Base-by-base conservation (phyloP, 2,797 vertebrate species). In the Prionace glauca region DNA sequence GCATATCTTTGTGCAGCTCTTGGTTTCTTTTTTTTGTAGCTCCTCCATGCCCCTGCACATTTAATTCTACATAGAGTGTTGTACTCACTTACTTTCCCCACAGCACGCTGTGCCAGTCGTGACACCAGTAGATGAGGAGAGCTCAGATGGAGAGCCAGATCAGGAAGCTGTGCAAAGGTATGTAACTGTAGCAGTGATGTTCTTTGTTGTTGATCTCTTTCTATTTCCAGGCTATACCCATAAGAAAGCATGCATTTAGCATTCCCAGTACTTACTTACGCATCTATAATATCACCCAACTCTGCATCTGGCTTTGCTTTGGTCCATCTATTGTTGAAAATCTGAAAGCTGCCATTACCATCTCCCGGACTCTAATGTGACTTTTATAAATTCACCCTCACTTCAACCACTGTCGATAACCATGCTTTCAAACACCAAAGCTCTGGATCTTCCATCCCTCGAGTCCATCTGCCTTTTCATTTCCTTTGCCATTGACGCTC, bases 101-200 rank as follows among this genome's bases (percentile, higher is more conserved):
- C 96, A 98, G 98, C 98, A 99, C 97, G 99, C 99, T 62, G 99
- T 99, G 95, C 98, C 98, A 41, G 99, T 98, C 0, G 99, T 99
- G 88, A 98, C 99, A 96, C 99, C 99, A 0, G 99, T 99, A 97
- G 99, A 99, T n/a, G 99, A 99, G 97, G 99, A 99, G 97, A 98
- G 98, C 96, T 99, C 99, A 0, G 99, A 99, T 0, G 99, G 99
- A 96, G 99, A 99, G 97, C 99, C 99, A 0, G 99, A 99, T 96
- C 99, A 99, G 96, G 99, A 99, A 96, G 99, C 99, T 14, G 99
- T 99, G 96, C 99, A 99, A 98, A 99, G 99, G 99, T 99, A 98
- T 98, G 96, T 74, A 94, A 69, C 71, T 41, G 41, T 29, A 32
- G 16, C 2, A 50, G 45, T 74, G 93, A 77, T 12, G 24, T 95